Base-by-base conservation (phyloP, 2,888 invertebrate species). In the Osedax frankpressi region DNA sequence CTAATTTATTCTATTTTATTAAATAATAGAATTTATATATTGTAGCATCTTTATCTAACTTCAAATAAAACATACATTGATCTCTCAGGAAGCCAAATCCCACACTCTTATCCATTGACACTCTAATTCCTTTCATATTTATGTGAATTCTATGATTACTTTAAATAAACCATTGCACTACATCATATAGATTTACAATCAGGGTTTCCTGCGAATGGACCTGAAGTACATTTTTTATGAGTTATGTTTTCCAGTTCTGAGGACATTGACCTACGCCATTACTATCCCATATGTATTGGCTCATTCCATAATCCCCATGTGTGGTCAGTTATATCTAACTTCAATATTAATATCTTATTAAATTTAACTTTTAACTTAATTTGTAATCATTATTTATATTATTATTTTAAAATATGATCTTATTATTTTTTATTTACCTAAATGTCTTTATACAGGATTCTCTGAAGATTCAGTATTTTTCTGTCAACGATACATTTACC, bases 251-350 rank as follows among this genome's bases (percentile, higher is more conserved):
- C 97, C 97, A 0, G 90, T 94, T 19, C 90, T 94, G 76, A 89
- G 91, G 74, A 89, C 90, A 82, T 90, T 96, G 79, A 94, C 95
- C 1, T 87, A 95, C 78, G 90, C 92, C 29, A 88, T 98, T 76
- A 91, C 95, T 0, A 87, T 94, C 78, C 98, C 97, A n/a, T 97
- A 96, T 84, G 91, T 91, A 29, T 86, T 92, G 75, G 92, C 93
- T 2, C 90, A 92, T 84, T 89, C 84, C 77, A 79, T 87, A 74
- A 82, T 87, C 60, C 87, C 87, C 71, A 78, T 84, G 74, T 81
- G 86, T 77, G 84, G 85, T 84, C 77, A 79, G 81, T 79, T 60
- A n/a, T n/a, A n/a, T n/a, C n/a, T n/a, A n/a, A n/a, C 3, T 28
- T 44, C 3, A 27, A n/a, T n/a, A n/a, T n/a, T n/a, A n/a, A n/a